Conservation (phyloP, 2,113 vertebrate genomes). For the Brachirus orientalis region DNA sequence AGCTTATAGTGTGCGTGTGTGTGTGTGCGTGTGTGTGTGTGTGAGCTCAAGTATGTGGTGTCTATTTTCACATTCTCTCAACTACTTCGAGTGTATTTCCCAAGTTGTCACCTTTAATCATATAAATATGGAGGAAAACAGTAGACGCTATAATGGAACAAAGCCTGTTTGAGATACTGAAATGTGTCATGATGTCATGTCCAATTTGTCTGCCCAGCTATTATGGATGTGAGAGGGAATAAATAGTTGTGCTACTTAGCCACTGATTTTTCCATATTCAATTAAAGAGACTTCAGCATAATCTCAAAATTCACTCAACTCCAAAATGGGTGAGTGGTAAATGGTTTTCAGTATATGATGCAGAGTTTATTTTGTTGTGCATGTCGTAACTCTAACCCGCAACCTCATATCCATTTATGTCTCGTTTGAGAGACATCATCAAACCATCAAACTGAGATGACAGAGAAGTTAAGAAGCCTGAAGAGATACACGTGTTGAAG, state of each 20-base stretch:
- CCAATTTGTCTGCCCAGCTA: slow-evolving; percentile 13
- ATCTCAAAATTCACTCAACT: slow-evolving; percentile 39
- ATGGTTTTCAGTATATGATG: slow-evolving; percentile 33
- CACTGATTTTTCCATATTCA: slow-evolving; percentile 31
- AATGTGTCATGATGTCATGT: slow-evolving; percentile 5
- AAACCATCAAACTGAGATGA: slow-evolving; percentile 33
- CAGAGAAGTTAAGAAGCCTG: slow-evolving; percentile 32
- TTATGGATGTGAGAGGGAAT: slow-evolving; percentile 17
- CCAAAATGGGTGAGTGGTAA: too few relatives aligned
- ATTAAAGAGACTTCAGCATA: slow-evolving; percentile 13
- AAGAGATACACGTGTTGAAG: slow-evolving; percentile 51
- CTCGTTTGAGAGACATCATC: slow-evolving; percentile 39
- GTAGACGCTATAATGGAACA: slow-evolving; percentile 24
- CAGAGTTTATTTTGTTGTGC: slow-evolving; percentile 36
- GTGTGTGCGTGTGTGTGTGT: too few relatives aligned
- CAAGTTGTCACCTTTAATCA: background rate
- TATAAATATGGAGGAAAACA: slow-evolving; percentile 13
- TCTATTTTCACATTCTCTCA: background rate
- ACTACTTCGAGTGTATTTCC: slow-evolving; percentile 8
- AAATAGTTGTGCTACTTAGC: background rate
- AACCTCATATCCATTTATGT: slow-evolving; percentile 31
- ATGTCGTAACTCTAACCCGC: slow-evolving; percentile 38
- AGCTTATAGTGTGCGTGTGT: too few relatives aligned
- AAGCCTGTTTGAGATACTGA: slow-evolving; percentile 16
- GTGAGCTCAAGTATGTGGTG: background rate